Conservation (phyloP, 2,888 invertebrate species). For the Catocala sponsa region DNA sequence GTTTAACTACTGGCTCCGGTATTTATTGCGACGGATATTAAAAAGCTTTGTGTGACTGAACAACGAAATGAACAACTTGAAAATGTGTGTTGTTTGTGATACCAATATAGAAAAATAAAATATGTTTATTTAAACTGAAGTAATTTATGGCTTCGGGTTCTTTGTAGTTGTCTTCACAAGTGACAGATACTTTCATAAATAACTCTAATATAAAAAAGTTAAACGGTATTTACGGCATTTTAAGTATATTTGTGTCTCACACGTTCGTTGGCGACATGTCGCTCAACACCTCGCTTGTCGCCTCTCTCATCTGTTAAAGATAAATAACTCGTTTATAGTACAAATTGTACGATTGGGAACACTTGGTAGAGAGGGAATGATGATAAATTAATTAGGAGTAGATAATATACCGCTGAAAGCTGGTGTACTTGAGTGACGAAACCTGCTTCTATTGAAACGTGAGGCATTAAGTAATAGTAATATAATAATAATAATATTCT, state of each 20-base stretch:
- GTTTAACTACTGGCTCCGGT: not conserved
- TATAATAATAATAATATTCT: too few species aligned
- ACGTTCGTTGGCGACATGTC: not conserved
- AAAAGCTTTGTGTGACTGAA: not conserved
- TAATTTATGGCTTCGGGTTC: not conserved
- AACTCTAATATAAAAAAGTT: not conserved
- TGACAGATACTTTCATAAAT: not conserved
- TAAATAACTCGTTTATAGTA: not conserved
- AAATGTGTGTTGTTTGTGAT: not conserved
- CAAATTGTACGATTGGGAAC: not conserved
- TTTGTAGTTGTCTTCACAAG: slow-evolving; percentile 4
- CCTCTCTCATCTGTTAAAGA: not conserved
- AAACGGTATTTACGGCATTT: not conserved
- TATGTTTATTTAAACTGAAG: not conserved
- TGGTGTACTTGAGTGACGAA: too few species aligned
- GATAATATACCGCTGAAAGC: too few species aligned
- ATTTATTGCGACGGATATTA: slow-evolving; percentile 1
- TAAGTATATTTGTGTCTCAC: not conserved
- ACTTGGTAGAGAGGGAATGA: not conserved
- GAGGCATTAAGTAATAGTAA: too few species aligned
- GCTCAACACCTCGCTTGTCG: slow-evolving; percentile 1
- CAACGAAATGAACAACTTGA: not conserved
- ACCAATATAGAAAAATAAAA: not conserved
- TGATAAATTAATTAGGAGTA: not conserved
- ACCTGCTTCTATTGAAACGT: too few species aligned